Conservation (phyloP, 2,797 vertebrate genomes). For the Chaunax sp. region DNA sequence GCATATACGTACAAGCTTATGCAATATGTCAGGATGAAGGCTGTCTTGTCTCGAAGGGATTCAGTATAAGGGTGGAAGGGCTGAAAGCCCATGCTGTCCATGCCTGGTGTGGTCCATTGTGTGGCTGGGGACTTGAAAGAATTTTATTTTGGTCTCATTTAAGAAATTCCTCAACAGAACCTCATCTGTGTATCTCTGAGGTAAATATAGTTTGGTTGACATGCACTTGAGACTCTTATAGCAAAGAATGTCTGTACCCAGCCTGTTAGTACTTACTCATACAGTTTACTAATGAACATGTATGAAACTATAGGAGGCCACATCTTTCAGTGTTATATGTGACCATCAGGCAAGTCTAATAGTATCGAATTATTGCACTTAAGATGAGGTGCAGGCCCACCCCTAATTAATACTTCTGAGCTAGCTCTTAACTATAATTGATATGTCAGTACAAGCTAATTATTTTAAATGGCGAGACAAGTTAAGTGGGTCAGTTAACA, state of each 20-base stretch:
- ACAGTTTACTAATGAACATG: constrained; percentile 32
- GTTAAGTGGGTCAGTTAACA: constrained; percentile 50
- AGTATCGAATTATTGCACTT: constrained; percentile 22
- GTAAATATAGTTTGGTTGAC: constrained; percentile 50
- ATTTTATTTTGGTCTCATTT: constrained; percentile 20
- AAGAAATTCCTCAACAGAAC: constrained; percentile 50
- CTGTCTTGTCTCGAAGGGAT: constrained; percentile 70
- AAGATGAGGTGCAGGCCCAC: constrained; percentile 32
- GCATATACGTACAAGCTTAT: constrained; percentile 81
- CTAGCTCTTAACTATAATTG: constrained; percentile 20
- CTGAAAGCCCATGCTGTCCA: constrained; percentile 72
- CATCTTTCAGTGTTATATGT: constrained; percentile 34
- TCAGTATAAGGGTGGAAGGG: constrained; percentile 62
- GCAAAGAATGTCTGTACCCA: constrained; percentile 57
- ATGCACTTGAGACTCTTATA: constrained; percentile 67
- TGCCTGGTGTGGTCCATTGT: constrained; percentile 72
- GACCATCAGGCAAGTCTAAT: constrained; percentile 30
- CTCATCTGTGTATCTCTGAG: constrained; percentile 51
- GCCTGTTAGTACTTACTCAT: constrained; percentile 40
- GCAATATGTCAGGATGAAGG: constrained; percentile 82
- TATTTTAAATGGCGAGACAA: constrained; percentile 35
- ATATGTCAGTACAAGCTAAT: constrained; percentile 34
- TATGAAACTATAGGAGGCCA: constrained; percentile 50
- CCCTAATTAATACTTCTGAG: constrained; percentile 16
- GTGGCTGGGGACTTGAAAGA: constrained; percentile 59